These are phyloP conservation scores for Tetramorium simillimum DNA, from an alignment of 1,140 invertebrate genomes.

Conservation along the genomic window DNA sequence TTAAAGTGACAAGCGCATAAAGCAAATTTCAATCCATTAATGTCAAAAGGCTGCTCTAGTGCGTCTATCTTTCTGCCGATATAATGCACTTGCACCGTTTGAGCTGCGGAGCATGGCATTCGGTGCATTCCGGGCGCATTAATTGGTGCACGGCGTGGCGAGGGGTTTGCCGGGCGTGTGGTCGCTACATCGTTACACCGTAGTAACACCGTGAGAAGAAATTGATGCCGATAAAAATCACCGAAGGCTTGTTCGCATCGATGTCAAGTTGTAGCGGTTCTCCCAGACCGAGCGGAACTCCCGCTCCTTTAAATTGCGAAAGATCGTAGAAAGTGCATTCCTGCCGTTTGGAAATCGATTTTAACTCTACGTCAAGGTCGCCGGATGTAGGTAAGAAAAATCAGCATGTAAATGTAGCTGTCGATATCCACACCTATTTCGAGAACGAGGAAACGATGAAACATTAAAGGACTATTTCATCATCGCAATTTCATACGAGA, in stretches of 20 bases:
- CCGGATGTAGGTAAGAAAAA: conserved; percentile 21
- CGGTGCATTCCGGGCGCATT: background rate
- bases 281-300: background rate
- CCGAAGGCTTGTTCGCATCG: conserved; percentile 6
- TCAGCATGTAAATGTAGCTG: background rate
- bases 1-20: conserved; percentile 11
- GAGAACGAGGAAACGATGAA: background rate
- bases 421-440: background rate
- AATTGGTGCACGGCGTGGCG: background rate
- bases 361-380: conserved; percentile 46
- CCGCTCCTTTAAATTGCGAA: conserved; percentile 32
- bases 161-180: background rate
- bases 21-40: conserved; percentile 51
- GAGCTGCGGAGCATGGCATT: conserved; percentile 3
- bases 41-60: conserved; percentile 36
- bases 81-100: conserved; percentile 49
- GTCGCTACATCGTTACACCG: background rate
- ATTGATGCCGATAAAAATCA: background rate
- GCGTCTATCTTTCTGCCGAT: conserved; percentile 21
- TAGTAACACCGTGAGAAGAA: conserved; percentile 15
- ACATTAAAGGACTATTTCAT: background rate
- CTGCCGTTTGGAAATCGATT: conserved; percentile 37
- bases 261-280: background rate
- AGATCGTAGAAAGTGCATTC: conserved; percentile 53
- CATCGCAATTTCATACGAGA: background rate